Base-by-base conservation (phyloP, 2,888 invertebrate species). In the Phania funesta region DNA sequence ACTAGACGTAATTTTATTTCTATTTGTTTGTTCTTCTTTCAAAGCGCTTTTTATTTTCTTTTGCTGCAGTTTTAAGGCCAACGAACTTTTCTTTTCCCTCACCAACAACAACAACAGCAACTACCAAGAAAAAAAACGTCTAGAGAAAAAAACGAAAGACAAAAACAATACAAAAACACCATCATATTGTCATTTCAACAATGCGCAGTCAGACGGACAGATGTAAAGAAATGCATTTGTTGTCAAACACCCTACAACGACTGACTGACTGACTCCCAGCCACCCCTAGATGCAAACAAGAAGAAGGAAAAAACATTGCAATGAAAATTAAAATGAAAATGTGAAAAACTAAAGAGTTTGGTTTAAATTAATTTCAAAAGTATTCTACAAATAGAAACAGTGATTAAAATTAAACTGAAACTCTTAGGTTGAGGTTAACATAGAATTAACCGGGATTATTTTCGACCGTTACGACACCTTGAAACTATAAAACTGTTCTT, bases 1-100 rank as follows among this genome's bases (percentile, higher is more conserved):
- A 68, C 68, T 64, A 46, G 44, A 41, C 56, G 58, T 58, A 58
- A 35, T 58, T 54, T 52, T 24, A 73, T 50, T 62, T 41, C n/a
- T 11, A 22, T 24, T 32, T 56, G n/a, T 44, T 41, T 32, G 8
- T 64, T 22, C 64, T 41, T 62, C 9, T 41, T 24, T 11, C n/a
- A n/a, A n/a, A n/a, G n/a, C n/a, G n/a, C n/a, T 64, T 54, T 46
- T 48, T 26, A 9, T 62, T 71, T 56, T 3, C n/a, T 41, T 41
- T 44, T 16, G 16, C 16, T 44, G 16, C 1, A 7, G 22, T 65
- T 44, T 58, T 78, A 82, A 74, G 82, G 82, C 78, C 74, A 82
- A 82, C 74, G 82, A 82, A 78, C 82, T 82, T 82, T 82, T 58
- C 26, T 44, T 68, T 56, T 50, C 78, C 56, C 71, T 52, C 76